Conservation (phyloP, 2,797 vertebrate species). For the Chelon auratus region DNA sequence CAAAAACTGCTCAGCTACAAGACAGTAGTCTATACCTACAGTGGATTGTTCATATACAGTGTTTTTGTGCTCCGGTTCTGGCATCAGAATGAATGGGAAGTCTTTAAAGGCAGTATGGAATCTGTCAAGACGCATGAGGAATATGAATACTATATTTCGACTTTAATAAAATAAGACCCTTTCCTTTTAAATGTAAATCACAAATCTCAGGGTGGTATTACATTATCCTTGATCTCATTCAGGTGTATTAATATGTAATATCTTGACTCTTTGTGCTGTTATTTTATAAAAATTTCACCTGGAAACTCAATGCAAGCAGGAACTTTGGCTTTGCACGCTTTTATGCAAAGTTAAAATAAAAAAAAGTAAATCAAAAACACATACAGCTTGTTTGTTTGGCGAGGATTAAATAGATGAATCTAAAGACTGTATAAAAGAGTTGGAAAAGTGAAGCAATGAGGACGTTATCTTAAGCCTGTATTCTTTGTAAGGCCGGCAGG, state of each 20-base stretch:
- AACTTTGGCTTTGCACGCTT: neutral
- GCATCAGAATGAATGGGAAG: neutral
- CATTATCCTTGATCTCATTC: neutral
- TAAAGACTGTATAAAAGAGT: too few relatives aligned
- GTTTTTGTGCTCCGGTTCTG: neutral
- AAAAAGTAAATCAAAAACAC: conserved; percentile 1
- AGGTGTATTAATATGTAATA: neutral
- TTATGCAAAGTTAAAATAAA: neutral
- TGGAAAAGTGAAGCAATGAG: too few relatives aligned
- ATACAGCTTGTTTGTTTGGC: neutral
- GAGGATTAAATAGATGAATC: neutral
- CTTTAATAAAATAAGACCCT: too few relatives aligned
- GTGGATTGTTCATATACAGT: too few relatives aligned
- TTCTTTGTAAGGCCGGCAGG: too few relatives aligned
- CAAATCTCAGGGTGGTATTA: neutral
- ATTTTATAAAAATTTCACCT: neutral
- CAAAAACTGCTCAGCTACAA: too few relatives aligned
- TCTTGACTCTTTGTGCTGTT: neutral
- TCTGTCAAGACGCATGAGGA: too few relatives aligned
- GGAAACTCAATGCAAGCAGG: neutral
- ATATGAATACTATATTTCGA: too few relatives aligned
- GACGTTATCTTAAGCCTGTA: too few relatives aligned
- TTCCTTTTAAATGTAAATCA: neutral
- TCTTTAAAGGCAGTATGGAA: neutral
- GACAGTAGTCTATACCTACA: too few relatives aligned